phyloP scores from a whole-genome alignment of 2,888 invertebrate species.

The Acleris cristana region DNA sequence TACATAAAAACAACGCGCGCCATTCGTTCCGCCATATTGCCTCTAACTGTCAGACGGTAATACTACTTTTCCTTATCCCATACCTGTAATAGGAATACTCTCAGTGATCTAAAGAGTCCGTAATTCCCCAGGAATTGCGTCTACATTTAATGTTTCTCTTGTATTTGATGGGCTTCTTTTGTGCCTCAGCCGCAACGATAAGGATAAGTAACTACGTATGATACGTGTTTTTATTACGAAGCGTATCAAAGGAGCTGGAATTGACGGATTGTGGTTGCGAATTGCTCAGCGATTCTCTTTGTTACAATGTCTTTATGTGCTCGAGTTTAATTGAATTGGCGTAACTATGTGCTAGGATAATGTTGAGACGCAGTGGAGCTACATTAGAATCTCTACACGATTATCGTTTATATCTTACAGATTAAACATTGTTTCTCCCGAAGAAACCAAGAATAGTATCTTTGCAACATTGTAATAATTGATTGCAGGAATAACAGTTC shows the following conservation, averaged over 20 bases:
- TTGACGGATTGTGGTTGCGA: slow-evolving; percentile 18
- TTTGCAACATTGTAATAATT: not conserved
- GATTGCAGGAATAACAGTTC: not conserved
- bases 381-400: not conserved
- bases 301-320: not conserved
- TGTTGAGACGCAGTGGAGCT: not conserved
- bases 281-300: slow-evolving; percentile 13
- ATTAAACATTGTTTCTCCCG: not conserved
- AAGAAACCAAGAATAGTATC: not conserved
- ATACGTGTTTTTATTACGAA: slow-evolving; percentile 32
- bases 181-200: slow-evolving; percentile 21
- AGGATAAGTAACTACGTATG: slow-evolving; percentile 24
- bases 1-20: slow-evolving; percentile 7
- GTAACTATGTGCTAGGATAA: not conserved
- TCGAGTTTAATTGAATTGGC: not conserved
- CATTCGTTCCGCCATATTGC: slow-evolving; percentile 11
- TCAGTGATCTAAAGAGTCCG: slow-evolving; percentile 14
- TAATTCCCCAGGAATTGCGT: slow-evolving; percentile 28
- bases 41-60: slow-evolving; percentile 21
- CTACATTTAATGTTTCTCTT: slow-evolving; percentile 35
- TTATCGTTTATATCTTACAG: not conserved
- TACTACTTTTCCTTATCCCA: slow-evolving; percentile 29
- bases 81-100: slow-evolving; percentile 33
- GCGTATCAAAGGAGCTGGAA: slow-evolving; percentile 10
- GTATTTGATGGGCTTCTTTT: slow-evolving; percentile 36